Base-by-base conservation (phyloP, 2,888 invertebrate genomes). In the Nomada fucata region DNA sequence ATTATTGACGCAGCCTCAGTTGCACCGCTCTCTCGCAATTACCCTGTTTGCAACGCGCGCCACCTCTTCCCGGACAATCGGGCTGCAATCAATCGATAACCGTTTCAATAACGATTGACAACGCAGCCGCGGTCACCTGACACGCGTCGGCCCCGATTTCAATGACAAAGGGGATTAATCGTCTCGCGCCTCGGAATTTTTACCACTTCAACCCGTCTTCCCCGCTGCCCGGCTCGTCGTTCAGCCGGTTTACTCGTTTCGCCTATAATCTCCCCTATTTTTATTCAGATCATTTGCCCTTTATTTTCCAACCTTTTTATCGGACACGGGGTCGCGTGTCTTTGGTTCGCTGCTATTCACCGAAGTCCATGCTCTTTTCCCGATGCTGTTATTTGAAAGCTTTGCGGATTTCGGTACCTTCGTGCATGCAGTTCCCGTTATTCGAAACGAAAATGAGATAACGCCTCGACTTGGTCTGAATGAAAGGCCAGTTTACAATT, bases 91-190 rank as follows among this genome's bases (percentile, higher is more conserved):
- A 91, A 91, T 91, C 91, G 90, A 92, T 91, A 91, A 89, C 85
- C 89, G 85, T 89, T 89, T 87, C 86, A 89, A 90, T 90, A 90
- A 90, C 90, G 86, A 89, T 90, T 86, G 91, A 90, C 91, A 89
- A 89, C 88, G 88, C 83, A 88, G 82, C 86, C 84, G 88, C 86
- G 88, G 84, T 82, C 83, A 83, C 84, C 73, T 85, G 86, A 88
- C 88, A 87, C 87, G 86, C 86, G 86, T 89, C 86, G 86, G 73
- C 82, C 86, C 76, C 86, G 85, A 89, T 90, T 89, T 89, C 85
- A 89, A 85, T 86, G 88, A 89, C 90, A 90, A 89, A 89, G 84
- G 75, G 87, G 86, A 90, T 90, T 91, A 88, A 91, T 89, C 84
- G 85, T 78, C 79, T 53, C 65, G 71, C 76, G 73, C 44, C 76